phyloP scores from a whole-genome alignment of 2,797 vertebrate genomes.

The Smutsia gigantea region DNA sequence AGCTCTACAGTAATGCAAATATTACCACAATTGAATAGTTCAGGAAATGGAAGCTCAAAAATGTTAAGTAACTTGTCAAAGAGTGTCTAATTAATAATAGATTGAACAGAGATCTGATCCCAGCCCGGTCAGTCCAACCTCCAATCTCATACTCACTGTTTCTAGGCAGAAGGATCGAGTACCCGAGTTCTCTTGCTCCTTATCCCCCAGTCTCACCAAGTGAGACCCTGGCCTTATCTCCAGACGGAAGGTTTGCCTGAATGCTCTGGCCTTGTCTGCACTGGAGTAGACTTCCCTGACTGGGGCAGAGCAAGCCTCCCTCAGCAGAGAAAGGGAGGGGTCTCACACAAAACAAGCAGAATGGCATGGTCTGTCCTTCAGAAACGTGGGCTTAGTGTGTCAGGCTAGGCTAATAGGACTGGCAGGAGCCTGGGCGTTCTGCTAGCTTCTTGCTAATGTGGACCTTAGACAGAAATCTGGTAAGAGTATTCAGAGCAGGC shows the following conservation, averaged over 20 bases:
- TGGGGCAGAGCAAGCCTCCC: constrained; percentile 59
- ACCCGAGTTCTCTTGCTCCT: constrained; percentile 40
- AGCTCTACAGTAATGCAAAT: background rate
- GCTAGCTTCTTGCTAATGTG: background rate
- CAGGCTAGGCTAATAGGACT: background rate
- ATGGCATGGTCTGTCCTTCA: background rate
- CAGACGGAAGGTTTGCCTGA: background rate
- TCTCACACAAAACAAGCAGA: constrained; percentile 12
- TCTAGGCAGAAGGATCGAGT: background rate
- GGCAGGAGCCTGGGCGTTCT: background rate
- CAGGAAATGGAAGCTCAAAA: background rate
- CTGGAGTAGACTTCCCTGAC: constrained; percentile 72
- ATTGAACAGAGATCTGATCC: background rate
- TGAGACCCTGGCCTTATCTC: background rate
- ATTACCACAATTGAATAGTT: background rate
- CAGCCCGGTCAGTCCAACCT: constrained; percentile 35
- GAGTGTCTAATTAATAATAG: background rate
- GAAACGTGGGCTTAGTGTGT: constrained; percentile 30
- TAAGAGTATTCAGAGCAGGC: background rate
- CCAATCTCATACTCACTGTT: constrained; percentile 46
- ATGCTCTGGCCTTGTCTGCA: constrained; percentile 43
- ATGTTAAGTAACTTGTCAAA: background rate
- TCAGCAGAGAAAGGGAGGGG: constrained; percentile 35
- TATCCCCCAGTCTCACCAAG: background rate
- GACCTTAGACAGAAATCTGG: background rate